Conservation (phyloP, 2,888 invertebrate genomes). For the Antheraea assamensis region DNA sequence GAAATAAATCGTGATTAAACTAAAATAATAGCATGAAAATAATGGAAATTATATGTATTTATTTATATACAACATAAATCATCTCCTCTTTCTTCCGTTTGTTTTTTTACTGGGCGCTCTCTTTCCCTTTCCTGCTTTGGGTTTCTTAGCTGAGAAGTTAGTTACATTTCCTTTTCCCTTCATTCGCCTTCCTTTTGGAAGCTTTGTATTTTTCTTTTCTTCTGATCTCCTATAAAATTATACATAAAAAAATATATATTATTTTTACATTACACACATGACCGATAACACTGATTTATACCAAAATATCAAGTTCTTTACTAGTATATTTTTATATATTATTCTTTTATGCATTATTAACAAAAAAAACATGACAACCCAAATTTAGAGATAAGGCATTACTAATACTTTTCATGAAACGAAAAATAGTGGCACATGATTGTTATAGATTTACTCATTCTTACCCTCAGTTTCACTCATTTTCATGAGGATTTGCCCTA, state of each 20-base stretch:
- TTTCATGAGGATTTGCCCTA: no score
- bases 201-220: conserved; percentile 75
- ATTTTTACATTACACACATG: neutral
- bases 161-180: conserved; percentile 65
- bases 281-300: neutral
- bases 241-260: conserved; percentile 5
- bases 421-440: no score
- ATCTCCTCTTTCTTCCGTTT: conserved; percentile 88
- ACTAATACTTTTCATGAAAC: no score
- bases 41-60: neutral
- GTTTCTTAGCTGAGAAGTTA: conserved; percentile 80
- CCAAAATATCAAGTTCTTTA: neutral
- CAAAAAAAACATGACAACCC: no score
- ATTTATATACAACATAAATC: conserved; percentile 14
- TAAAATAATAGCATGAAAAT: neutral
- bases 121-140: conserved; percentile 87
- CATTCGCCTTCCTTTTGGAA: conserved; percentile 56
- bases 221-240: conserved; percentile 72
- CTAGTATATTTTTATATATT: no score
- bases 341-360: no score
- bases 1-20: no score
- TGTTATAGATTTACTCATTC: neutral
- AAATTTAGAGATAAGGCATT: no score
- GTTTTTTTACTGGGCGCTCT: conserved; percentile 84
- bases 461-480: no score